A percentile compares a stretch with the other conserved stretches of the same genome.
These are phyloP conservation scores for Dynastes tityus DNA, from an alignment of 2,888 invertebrate species.

Conservation along the genomic window DNA sequence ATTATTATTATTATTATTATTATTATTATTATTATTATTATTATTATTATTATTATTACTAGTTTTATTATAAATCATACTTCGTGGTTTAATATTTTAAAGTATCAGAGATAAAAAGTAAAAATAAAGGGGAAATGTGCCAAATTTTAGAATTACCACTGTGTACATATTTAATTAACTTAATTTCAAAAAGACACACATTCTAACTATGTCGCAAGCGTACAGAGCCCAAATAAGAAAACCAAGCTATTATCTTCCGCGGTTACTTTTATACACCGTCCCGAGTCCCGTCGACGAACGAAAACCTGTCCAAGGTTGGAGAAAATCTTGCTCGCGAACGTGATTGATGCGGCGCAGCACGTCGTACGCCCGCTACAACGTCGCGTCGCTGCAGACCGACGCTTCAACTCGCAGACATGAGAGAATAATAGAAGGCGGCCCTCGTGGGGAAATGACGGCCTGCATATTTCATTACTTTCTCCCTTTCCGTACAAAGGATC, in stretches of 20 bases:
- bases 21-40: too few relatives aligned
- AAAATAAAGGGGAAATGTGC: too few relatives aligned
- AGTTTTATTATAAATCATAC: too few relatives aligned
- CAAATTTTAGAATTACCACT: too few relatives aligned
- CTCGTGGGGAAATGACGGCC: conserved; percentile 61
- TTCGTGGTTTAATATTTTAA: too few relatives aligned
- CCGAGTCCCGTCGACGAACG: background rate
- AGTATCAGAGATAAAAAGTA: too few relatives aligned
- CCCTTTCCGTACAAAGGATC: conserved; percentile 51
- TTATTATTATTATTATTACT: too few relatives aligned
- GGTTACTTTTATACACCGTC: background rate
- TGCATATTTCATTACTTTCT: conserved; percentile 65
- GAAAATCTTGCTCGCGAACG: conserved; percentile 45
- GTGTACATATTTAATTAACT: too few relatives aligned
- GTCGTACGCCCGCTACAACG: background rate
- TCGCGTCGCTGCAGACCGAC: background rate
- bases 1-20: too few relatives aligned
- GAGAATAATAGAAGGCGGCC: conserved; percentile 59
- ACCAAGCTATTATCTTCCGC: background rate
- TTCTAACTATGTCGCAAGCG: too few relatives aligned
- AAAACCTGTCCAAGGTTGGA: conserved; percentile 34
- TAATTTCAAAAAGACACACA: too few relatives aligned
- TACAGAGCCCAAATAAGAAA: too few relatives aligned
- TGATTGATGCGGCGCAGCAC: background rate
- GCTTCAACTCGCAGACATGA: background rate